Evolutionary conservation across 92 coral and sea anemone species (phyloP).

Genomic region (Phenganax stokvisi): DNA sequence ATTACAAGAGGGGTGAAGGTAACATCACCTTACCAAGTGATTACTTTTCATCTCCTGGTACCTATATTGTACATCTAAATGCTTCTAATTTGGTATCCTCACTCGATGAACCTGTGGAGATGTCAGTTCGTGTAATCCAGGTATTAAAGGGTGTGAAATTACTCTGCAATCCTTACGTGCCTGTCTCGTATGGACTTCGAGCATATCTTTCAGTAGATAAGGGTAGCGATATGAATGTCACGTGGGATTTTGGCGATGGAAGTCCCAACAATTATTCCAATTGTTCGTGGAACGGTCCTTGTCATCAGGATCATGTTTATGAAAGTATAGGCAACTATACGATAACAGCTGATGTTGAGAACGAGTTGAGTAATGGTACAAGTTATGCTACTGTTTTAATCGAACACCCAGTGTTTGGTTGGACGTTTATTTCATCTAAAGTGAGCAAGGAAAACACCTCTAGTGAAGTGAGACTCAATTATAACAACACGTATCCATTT

Average conservation of each 20-base stretch:
- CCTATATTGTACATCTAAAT: conserved; percentile 49
- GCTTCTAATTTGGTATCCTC: conserved; percentile 62
- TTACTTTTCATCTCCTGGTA: conserved; percentile 54
- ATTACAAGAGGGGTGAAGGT: neutral
- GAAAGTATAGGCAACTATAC: conserved; percentile 44
- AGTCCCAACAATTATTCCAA: neutral
- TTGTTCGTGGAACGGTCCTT: conserved; percentile 27
- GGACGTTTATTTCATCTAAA: conserved; percentile 36
- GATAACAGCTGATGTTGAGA: conserved; percentile 50
- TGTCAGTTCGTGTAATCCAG: conserved; percentile 41
- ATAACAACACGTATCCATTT: conserved; percentile 22
- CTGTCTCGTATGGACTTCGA: conserved; percentile 49
- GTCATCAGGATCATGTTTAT: conserved; percentile 41
- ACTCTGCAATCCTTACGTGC: conserved; percentile 52
- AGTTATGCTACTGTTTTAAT: conserved; percentile 34
- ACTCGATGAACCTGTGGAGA: conserved; percentile 25
- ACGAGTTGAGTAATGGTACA: conserved; percentile 28
- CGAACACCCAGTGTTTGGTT: conserved; percentile 57
- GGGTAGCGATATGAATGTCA: conserved; percentile 59
- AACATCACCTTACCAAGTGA: conserved; percentile 31
- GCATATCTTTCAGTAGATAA: conserved; percentile 48
- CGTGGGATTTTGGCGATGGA: conserved; percentile 68
- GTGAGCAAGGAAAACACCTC: neutral
- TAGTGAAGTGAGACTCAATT: conserved; percentile 22
- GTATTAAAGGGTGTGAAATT: conserved; percentile 42